phyloP scores from a whole-genome alignment of 2,888 invertebrate genomes.

The Lutraria lutraria region DNA sequence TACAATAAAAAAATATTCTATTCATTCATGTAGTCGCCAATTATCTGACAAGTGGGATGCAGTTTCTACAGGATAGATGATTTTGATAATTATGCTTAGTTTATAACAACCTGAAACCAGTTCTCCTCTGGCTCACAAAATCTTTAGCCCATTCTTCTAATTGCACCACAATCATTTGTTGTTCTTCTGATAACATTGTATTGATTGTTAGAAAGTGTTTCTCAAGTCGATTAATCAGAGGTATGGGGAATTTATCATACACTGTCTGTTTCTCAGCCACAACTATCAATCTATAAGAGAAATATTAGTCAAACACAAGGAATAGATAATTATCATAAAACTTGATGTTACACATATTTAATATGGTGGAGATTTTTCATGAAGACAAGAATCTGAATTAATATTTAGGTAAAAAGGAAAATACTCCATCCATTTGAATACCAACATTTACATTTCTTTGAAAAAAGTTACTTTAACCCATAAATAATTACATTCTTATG shows the following conservation, averaged over 20 bases:
- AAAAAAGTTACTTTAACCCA: too few species aligned
- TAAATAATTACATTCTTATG: too few species aligned
- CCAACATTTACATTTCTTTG: too few species aligned
- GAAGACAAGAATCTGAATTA: too few species aligned
- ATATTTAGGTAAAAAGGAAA: too few species aligned
- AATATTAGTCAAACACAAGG: background rate
- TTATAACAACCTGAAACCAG: background rate
- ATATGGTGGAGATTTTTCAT: too few species aligned
- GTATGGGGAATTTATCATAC: constrained; percentile 85
- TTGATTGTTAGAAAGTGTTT: constrained; percentile 85
- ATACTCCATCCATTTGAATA: too few species aligned
- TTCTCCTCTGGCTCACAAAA: constrained; percentile 51
- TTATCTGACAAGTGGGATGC: background rate
- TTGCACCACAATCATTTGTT: constrained; percentile 69
- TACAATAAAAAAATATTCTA: too few species aligned
- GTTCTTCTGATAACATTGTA: constrained; percentile 77
- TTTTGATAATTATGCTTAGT: too few species aligned
- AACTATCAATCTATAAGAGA: constrained; percentile 79
- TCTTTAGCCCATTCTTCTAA: constrained; percentile 78
- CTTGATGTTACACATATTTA: too few species aligned
- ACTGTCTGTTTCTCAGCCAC: constrained; percentile 85
- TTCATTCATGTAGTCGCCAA: background rate
- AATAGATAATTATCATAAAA: too few species aligned
- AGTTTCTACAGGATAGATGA: too few species aligned
- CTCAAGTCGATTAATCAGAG: constrained; percentile 85